These are phyloP conservation scores for Apis laboriosa DNA, from an alignment of 1,140 invertebrate genomes.

Conservation along the genomic window DNA sequence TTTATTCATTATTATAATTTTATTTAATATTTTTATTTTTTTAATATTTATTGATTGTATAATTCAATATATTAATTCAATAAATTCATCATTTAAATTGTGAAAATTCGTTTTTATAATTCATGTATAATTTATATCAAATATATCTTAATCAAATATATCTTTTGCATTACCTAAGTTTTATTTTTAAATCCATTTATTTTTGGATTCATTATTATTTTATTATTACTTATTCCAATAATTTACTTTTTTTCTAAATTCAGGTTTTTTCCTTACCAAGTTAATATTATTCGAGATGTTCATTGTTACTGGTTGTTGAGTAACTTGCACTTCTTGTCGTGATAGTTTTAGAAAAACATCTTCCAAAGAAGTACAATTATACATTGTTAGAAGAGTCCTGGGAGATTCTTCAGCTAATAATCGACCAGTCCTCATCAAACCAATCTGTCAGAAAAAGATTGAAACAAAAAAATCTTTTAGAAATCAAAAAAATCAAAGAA, in stretches of 20 bases:
- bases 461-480: neutral
- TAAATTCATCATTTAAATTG: too few relatives aligned
- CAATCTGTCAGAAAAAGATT: constrained; percentile 85
- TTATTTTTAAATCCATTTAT: too few relatives aligned
- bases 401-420: constrained; percentile 96
- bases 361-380: constrained; percentile 92
- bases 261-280: constrained; percentile 78
- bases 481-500: neutral
- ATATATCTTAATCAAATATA: too few relatives aligned
- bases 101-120: too few relatives aligned
- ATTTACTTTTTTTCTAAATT: too few relatives aligned
- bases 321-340: constrained; percentile 82
- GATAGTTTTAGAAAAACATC: constrained; percentile 97
- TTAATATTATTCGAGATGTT: constrained; percentile 90
- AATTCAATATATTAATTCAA: too few relatives aligned
- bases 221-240: too few relatives aligned
- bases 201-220: too few relatives aligned
- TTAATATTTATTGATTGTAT: neutral
- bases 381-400: constrained; percentile 89
- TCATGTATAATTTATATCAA: too few relatives aligned
- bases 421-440: constrained; percentile 95
- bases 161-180: too few relatives aligned
- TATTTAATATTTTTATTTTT: too few relatives aligned
- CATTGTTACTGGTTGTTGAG: constrained; percentile 82
- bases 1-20: too few relatives aligned